phyloP scores from a whole-genome alignment of 2,888 invertebrate species.

The Volucella inflata region DNA sequence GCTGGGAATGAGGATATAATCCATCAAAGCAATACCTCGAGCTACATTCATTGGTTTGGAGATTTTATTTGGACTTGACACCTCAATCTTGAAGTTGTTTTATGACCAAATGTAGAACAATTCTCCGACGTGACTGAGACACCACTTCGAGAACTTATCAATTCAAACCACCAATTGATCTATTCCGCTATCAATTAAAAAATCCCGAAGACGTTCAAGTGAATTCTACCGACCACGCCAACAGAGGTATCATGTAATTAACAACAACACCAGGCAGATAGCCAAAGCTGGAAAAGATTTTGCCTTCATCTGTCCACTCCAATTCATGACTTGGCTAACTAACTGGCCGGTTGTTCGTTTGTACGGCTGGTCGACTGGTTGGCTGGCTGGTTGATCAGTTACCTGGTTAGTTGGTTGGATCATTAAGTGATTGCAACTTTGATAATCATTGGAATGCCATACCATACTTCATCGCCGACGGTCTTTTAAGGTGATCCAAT shows the following conservation, averaged over 20 bases:
- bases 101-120: too few relatives aligned
- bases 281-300: conserved; percentile 53
- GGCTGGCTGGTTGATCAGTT: conserved; percentile 1
- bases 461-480: conserved; percentile 64
- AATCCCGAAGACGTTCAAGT: conserved; percentile 55
- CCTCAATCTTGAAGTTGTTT: too few relatives aligned
- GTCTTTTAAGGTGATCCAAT: conserved; percentile 70
- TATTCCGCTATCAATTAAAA: conserved; percentile 67
- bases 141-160: conserved; percentile 63
- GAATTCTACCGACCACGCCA: conserved; percentile 40
- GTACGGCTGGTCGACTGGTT: not conserved
- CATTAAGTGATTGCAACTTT: conserved; percentile 65
- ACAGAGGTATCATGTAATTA: conserved; percentile 59
- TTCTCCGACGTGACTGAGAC: conserved; percentile 1
- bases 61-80: too few relatives aligned
- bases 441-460: conserved; percentile 69
- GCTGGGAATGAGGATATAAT: too few relatives aligned
- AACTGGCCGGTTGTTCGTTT: not conserved
- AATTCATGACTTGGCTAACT: not conserved
- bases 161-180: conserved; percentile 48
- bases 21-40: too few relatives aligned
- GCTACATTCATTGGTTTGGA: too few relatives aligned
- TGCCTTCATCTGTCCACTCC: conserved; percentile 2
- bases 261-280: conserved; percentile 57
- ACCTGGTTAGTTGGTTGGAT: conserved; percentile 17